Base-by-base conservation (phyloP, 2,888 invertebrate genomes). In the Villa cingulata region DNA sequence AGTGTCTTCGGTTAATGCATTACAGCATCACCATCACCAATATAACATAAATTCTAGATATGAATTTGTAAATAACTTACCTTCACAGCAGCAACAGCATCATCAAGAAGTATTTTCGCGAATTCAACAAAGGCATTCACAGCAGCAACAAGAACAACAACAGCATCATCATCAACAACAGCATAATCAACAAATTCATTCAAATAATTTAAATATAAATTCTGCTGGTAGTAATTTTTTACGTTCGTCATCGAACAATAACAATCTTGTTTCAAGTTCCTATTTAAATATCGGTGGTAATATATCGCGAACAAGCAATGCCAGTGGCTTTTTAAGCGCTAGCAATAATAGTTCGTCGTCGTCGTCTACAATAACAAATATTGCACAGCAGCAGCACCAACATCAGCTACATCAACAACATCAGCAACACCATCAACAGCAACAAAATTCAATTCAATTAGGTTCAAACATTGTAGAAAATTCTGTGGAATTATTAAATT, bases 131-230 rank as follows among this genome's bases (percentile, higher is more conserved):
- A 41, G 48, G 43, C 50, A 53, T 52, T 56, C 53, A 50, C 57
- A 51, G 57, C 58, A 45, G 48, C 55, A 45, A 51, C 56, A 53
- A 54, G 58, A 49, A 53, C 59, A 52, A 44, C 50, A 53, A 50
- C 57, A 50, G 42, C 47, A 41, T 42, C 51, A 48, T 18, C 27
- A 41, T 18, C 49, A 39, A 7, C 41, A 41, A 37, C 41, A 57
- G 53, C 57, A 56, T 55, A 58, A 58, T 55, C 56, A 58, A 58
- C 56, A 57, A 57, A 58, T 60, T 59, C 37, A 32, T 48, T 37
- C 51, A 43, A 51, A 45, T 14, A 46, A 40, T 37, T 23, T 36
- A 20, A 46, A 41, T 12, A 12, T 32, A 32, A 32, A 32, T 32
- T 32, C 29, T 14, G 27, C 7, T 27, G 12, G 12, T 32, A 23